Base-by-base conservation (phyloP, 2,113 vertebrate species). In the Hyla sarda region DNA sequence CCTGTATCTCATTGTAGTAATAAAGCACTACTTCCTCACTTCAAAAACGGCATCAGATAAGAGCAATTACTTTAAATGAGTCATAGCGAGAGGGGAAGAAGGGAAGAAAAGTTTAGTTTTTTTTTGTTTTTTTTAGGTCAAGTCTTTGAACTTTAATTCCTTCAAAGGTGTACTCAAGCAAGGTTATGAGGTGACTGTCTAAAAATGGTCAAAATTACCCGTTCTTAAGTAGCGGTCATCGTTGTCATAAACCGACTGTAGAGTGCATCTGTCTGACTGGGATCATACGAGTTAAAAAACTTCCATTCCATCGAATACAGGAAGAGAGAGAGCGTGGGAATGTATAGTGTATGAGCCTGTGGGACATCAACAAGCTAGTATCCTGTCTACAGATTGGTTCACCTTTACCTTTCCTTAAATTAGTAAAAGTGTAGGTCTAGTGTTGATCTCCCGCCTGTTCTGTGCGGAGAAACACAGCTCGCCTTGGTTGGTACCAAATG, bases 1-100 rank as follows among this genome's bases (percentile, higher is more conserved):
- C 95, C 96, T 96, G 95, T 92, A 92, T 95, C 95, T 95, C 93
- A 96, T 96, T 96, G 95, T 94, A 92, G 94, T 94, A 95, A 96
- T 96, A 97, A 96, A 96, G 95, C 94, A 90, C 90, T 25, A 92
- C 93, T 96, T 95, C 95, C 94, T 93, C 91, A 92, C 94, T 95
- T 96, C 94, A 93, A 95, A 95, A 95, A 94, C 92, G 89, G 89
- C 91, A 93, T 95, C 94, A 95, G 95, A 95, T 95, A 93, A 93
- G 94, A 93, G 94, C 96, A 97, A 97, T 98, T 97, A 97, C 93
- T 93, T 90, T 92, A 94, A 95, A 95, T 95, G 93, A 95, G 93
- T 94, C 93, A 95, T 92, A 89, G 93, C 92, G 92, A 94, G 88
- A 93, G 93, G 94, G 93, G 88, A 90, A 93, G 93, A 92, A 93